A percentile compares a stretch with the other conserved stretches of the same genome.
phyloP scores from a whole-genome alignment of 2,797 vertebrate genomes.

The Falco peregrinus region DNA sequence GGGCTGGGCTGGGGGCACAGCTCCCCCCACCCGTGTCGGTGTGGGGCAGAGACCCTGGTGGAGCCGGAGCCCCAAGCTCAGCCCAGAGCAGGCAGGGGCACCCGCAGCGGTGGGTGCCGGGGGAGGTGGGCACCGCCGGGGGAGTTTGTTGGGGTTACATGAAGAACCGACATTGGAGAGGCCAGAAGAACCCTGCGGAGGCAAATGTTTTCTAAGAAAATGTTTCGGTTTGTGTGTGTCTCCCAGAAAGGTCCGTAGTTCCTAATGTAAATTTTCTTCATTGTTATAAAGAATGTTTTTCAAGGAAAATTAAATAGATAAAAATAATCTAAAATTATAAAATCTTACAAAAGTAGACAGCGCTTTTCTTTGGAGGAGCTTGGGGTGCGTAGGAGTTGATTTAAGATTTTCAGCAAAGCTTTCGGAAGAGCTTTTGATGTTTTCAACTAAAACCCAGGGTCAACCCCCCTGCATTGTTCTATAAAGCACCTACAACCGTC shows the following conservation, averaged over 20 bases:
- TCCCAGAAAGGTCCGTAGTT: not conserved
- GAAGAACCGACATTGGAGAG: not conserved
- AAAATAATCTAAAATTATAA: not conserved
- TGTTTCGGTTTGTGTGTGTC: not conserved
- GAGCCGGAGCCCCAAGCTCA: not conserved
- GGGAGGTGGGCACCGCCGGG: not conserved
- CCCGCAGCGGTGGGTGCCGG: accelerated
- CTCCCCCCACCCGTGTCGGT: no score
- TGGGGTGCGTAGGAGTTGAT: not conserved
- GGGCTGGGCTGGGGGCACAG: not conserved
- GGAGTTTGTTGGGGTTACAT: not conserved
- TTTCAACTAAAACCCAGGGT: not conserved
- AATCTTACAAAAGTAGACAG: not conserved
- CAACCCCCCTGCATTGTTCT: not conserved
- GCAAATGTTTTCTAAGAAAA: not conserved
- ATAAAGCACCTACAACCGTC: not conserved
- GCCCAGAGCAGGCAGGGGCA: not conserved
- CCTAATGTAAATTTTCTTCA: not conserved
- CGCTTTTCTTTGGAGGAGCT: not conserved
- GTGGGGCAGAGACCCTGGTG: not conserved
- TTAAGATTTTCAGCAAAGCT: not conserved
- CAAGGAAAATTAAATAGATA: not conserved
- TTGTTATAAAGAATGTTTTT: not conserved
- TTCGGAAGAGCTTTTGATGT: not conserved
- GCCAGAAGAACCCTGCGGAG: not conserved